A percentile compares a stretch with the other conserved stretches of the same genome.
phyloP scores from a whole-genome alignment of 2,113 vertebrate species.

The Circaetus gallicus region DNA sequence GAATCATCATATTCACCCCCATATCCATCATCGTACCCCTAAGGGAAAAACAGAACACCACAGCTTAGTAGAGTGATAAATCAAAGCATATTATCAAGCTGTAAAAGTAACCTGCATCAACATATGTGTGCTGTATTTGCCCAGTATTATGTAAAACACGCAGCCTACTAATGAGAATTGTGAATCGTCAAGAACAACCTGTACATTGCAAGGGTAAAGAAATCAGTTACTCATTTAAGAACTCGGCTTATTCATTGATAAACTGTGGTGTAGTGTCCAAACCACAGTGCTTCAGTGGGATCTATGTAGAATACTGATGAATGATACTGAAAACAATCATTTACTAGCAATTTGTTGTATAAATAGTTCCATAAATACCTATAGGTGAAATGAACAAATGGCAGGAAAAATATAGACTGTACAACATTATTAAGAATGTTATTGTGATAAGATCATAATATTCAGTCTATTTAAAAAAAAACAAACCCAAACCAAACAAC shows the following conservation, averaged over 20 bases:
- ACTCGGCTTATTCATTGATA: conserved; percentile 7
- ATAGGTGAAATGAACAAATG: conserved; percentile 2
- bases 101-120: not conserved
- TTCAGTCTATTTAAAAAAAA: not conserved
- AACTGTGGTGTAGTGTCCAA: not conserved
- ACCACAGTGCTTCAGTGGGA: not conserved
- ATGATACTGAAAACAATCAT: conserved; percentile 29
- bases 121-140: not conserved
- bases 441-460: not conserved
- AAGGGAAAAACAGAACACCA: not conserved
- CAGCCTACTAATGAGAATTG: not conserved
- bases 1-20: conserved; percentile 93
- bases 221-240: conserved; percentile 55
- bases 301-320: conserved; percentile 56
- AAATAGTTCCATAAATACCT: conserved; percentile 36
- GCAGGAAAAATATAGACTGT: not conserved
- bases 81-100: not conserved
- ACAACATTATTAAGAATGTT: not conserved
- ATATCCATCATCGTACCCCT: conserved; percentile 95
- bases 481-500: not conserved
- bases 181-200: not conserved
- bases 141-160: not conserved
- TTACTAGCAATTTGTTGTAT: conserved; percentile 50
- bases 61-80: conserved; percentile 1
- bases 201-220: not conserved